Base-by-base conservation (phyloP, 2,888 invertebrate species). In the Stenichneumon culpator region DNA sequence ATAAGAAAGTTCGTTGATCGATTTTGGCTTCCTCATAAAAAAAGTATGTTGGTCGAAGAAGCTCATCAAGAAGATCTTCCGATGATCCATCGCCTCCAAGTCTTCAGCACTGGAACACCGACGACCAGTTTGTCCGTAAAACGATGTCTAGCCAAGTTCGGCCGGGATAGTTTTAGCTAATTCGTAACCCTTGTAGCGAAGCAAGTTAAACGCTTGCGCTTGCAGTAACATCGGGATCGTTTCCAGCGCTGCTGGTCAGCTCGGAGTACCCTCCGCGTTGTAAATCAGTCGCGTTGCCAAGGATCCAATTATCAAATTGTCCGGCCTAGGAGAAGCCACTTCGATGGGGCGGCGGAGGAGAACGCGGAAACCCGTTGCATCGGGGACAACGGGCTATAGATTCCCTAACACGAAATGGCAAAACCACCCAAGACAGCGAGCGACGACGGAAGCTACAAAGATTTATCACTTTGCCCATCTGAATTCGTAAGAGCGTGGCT, bases 301-400 rank as follows among this genome's bases (percentile, higher is more conserved):
- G 90, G 90, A 93, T 93, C 92, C 93, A 93, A 93, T 93, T 93
- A 93, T 92, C 92, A 92, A 93, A 93, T 93, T 92, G 93, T 92
- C 92, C 93, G 87, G 88, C 88, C 86, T 84, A 85, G 79, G 57
- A 78, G 72, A 65, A 72, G 69, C 65, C 28, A 79, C 70, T 32
- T 11, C 22, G 50, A 50, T 19, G 79, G 44, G 54, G 28, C 32
- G 16, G 36, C 36, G 25, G 36, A 54, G 79, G 74, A 79, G 63
- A 73, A 69, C 52, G 52, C 69, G 69, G 77, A 82, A 75, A 47
- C 74, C 68, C 68, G 32, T 52, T 54, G 47, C 63, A 81, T 52
- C 60, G 74, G 44, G 28, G 14, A 63, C 63, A 75, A 54, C 54
- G 88, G 87, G 90, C 91, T 89, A 91, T 92, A 92, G 91, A 92